Evolutionary conservation across 2,888 invertebrate genomes (phyloP), one percentile per base, ranked within the genome.

Genomic region (Aleiodes testaceus): DNA sequence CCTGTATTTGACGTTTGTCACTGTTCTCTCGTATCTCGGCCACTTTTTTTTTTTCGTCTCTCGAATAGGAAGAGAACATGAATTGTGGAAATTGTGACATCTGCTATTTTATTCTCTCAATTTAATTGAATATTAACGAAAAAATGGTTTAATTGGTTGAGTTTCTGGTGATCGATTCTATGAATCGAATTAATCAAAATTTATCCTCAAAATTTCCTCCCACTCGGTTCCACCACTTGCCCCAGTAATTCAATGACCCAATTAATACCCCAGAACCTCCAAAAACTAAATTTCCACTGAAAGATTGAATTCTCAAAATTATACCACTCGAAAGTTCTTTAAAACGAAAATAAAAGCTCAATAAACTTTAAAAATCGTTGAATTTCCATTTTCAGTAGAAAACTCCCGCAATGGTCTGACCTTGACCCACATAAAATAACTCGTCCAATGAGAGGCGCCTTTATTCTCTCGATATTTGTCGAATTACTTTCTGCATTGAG

Each of bases 391-490:
- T 53, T 22, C 53, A 53, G 26, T 22, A n/a, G 26, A 22, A 53
- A 22, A 53, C 2, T 5, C 22, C 22, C 20, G 22, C 53, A 53
- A 53, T 53, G 26, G 26, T 12, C 22, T 26, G 53, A 53, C 53
- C 53, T 22, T 53, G 53, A 53, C 53, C 53, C n/a, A 26, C 26
- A 53, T 53, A 12, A 22, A 26, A 26, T 53, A 53, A 53, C 53
- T 53, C 26, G 6, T 26, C 2, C 26, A 26, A n/a, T 26, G 12
- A 53, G 20, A 26, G 20, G 2, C 26, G 26, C n/a, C 26, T n/a
- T 26, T 26, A n/a, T 53, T 53, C 11, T 36, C 9, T 9, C 36
- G 36, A 36, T 36, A 7, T 11, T n/a, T 26, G n/a, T 53, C 22
- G 3, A 3, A 45, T 14, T n/a, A 1, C 45, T 45, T 22, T 20